A percentile compares a stretch with the other conserved stretches of the same genome.
Evolutionary conservation across 1,140 invertebrate species (phyloP).

Genomic region (Pseudobourletiella spinata): DNA sequence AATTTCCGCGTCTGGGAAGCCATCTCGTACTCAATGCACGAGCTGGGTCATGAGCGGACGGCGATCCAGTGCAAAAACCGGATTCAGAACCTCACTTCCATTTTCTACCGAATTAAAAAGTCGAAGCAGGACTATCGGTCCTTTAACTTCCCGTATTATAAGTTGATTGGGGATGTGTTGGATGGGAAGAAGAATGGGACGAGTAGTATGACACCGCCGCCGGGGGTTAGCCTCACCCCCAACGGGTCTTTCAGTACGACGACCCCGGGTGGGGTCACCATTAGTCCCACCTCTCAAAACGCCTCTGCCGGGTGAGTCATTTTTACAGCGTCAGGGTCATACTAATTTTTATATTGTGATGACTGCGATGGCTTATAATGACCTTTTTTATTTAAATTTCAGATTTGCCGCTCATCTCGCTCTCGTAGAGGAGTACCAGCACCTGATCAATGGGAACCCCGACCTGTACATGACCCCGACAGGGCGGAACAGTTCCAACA

Average conservation of each 20-base stretch:
- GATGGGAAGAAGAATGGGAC: constrained; percentile 35
- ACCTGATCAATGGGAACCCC: constrained; percentile 34
- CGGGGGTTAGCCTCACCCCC: background rate
- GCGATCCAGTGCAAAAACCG: constrained; percentile 36
- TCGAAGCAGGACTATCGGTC: constrained; percentile 34
- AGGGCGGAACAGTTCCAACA: constrained; percentile 23
- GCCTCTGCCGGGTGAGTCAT: constrained; percentile 14
- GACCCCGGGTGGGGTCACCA: constrained; percentile 5
- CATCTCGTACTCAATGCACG: constrained; percentile 32
- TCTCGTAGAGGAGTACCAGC: constrained; percentile 33
- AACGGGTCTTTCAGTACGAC: constrained; percentile 18
- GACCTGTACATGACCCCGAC: constrained; percentile 20
- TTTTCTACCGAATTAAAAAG: constrained; percentile 36
- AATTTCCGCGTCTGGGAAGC: constrained; percentile 36
- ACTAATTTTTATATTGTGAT: background rate
- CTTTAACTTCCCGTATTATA: constrained; percentile 35
- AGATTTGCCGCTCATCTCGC: constrained; percentile 27
- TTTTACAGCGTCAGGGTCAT: background rate
- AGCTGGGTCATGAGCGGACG: constrained; percentile 33
- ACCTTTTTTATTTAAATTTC: background rate
- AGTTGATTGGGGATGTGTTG: constrained; percentile 34
- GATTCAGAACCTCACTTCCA: constrained; percentile 35
- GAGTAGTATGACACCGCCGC: constrained; percentile 6
- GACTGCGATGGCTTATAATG: no score
- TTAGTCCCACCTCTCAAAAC: constrained; percentile 19